Evolutionary conservation across 2,113 vertebrate species (phyloP).

Genomic region (Vicugna pacos): DNA sequence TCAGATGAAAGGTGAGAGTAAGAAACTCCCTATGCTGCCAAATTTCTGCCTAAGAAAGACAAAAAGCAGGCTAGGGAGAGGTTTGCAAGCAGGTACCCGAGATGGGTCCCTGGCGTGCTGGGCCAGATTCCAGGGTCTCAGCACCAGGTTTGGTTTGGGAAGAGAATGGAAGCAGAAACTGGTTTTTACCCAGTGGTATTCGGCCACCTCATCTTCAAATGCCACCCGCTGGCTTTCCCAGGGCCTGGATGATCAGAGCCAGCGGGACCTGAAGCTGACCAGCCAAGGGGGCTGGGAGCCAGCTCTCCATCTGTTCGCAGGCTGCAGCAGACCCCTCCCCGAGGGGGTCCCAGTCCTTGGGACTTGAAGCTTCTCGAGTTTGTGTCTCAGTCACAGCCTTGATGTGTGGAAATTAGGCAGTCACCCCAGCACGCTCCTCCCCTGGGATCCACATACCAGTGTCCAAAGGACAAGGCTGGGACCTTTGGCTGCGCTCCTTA

Average conservation of each 20-base stretch:
- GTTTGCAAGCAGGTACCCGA: background rate
- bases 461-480: background rate
- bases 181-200: background rate
- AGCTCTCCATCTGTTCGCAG: too few species aligned
- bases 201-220: background rate
- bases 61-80: background rate
- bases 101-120: background rate
- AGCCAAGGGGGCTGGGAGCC: background rate
- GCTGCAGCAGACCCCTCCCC: background rate
- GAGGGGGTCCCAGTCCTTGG: accelerated
- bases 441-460: background rate
- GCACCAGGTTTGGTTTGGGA: background rate
- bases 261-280: background rate
- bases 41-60: background rate
- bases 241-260: background rate
- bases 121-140: background rate
- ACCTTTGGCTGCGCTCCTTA: accelerated
- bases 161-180: slow-evolving; percentile 17
- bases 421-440: background rate
- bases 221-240: background rate
- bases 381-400: background rate
- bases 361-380: background rate
- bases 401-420: background rate
- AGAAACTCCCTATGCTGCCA: slow-evolving; percentile 24
- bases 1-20: slow-evolving; percentile 52